These are phyloP conservation scores for Abramis brama DNA, from an alignment of 2,113 vertebrate species.

Conservation along the genomic window DNA sequence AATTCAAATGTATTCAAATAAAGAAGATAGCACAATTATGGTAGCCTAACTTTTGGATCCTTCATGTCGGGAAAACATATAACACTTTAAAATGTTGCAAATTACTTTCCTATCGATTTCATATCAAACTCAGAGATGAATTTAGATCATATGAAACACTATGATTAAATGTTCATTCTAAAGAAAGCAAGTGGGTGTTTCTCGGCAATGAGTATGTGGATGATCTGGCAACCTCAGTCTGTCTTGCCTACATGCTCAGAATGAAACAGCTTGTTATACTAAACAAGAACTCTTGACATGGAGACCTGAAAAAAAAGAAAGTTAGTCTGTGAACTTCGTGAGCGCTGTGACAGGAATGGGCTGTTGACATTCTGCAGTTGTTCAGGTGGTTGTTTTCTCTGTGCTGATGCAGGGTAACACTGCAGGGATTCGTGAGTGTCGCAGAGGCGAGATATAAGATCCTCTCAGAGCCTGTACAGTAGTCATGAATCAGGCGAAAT, in stretches of 20 bases:
- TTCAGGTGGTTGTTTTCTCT: background rate
- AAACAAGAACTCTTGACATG: background rate
- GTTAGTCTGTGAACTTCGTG: background rate
- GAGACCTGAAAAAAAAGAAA: background rate
- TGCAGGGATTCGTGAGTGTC: background rate
- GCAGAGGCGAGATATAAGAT: background rate
- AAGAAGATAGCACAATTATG: background rate
- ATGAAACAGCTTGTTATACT: background rate
- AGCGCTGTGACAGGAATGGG: background rate
- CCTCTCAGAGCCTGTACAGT: background rate
- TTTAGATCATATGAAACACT: background rate
- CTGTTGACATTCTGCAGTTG: background rate
- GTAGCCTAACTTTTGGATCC: background rate
- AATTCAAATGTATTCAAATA: background rate
- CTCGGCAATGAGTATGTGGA: background rate
- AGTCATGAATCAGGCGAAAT: conserved; percentile 22
- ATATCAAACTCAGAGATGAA: background rate
- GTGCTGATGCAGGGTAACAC: background rate
- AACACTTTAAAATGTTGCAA: background rate
- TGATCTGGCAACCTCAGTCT: conserved; percentile 19
- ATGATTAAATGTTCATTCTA: background rate
- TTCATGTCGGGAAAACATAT: background rate
- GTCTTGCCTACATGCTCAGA: background rate
- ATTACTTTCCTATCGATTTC: background rate
- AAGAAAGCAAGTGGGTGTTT: background rate